A percentile compares a stretch with the other conserved stretches of the same genome.
Evolutionary conservation across 2,888 invertebrate species (phyloP).

Genomic region (Harmothoe impar): DNA sequence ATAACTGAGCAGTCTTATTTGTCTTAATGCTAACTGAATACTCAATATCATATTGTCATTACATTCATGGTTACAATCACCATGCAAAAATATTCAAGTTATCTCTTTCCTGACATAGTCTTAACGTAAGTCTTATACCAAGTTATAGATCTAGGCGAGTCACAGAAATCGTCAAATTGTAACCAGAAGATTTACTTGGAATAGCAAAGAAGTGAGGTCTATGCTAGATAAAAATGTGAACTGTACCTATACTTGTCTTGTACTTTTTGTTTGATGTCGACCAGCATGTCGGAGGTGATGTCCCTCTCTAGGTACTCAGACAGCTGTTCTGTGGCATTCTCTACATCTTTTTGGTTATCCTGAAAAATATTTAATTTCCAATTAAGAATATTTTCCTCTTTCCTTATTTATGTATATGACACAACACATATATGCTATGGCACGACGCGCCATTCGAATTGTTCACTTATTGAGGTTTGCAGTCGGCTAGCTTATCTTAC

Average conservation of each 20-base stretch:
- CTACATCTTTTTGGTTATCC: constrained; percentile 98
- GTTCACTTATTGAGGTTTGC: no score
- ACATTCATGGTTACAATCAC: no score
- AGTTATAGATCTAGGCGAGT: no score
- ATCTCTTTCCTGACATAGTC: no score
- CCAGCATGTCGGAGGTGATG: constrained; percentile 97
- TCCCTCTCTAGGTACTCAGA: constrained; percentile 99
- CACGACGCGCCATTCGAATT: neutral
- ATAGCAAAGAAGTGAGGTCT: no score
- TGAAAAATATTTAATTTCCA: constrained; percentile 73
- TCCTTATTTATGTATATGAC: neutral
- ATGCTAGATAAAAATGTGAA: no score
- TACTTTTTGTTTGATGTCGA: constrained; percentile 99
- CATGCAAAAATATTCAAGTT: no score
- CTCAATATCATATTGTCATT: neutral
- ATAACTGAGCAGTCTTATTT: neutral
- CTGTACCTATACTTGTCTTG: constrained; percentile 97
- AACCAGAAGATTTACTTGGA: no score
- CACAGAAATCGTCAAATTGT: no score
- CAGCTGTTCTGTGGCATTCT: constrained; percentile 97
- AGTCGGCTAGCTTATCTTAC: no score
- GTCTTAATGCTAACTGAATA: neutral
- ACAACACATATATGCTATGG: no score
- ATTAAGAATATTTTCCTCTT: neutral
- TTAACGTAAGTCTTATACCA: no score